These are phyloP conservation scores for Drosophila longiperda DNA, from an alignment of 2,888 invertebrate species.

Conservation along the genomic window DNA sequence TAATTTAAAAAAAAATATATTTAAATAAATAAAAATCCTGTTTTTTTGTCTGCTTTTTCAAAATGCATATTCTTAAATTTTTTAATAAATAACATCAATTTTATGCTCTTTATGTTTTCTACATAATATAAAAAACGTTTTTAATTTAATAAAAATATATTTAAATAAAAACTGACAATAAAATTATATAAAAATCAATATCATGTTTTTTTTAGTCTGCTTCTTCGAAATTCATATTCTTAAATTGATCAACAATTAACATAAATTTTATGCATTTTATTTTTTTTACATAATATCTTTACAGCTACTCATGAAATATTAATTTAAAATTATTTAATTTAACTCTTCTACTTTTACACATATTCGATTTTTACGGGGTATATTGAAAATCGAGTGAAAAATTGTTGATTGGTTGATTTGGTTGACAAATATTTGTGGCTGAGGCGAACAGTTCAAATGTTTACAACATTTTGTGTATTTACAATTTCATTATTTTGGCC, in stretches of 20 bases:
- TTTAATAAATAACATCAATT: not conserved
- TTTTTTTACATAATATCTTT: not conserved
- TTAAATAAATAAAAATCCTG: not conserved
- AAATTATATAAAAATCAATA: not conserved
- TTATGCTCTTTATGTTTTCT: not conserved
- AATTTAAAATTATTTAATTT: not conserved
- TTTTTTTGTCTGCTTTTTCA: not conserved
- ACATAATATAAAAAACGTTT: not conserved
- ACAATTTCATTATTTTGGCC: conserved; percentile 73
- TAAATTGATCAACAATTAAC: not conserved
- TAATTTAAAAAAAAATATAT: not conserved
- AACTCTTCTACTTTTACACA: not conserved
- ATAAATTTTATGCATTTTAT: not conserved
- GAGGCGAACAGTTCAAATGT: conserved; percentile 62
- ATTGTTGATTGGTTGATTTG: conserved; percentile 47
- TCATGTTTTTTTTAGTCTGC: not conserved
- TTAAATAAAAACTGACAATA: not conserved
- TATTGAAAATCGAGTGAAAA: conserved; percentile 14
- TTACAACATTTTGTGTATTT: conserved; percentile 68
- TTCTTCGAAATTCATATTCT: not conserved
- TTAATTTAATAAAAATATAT: not conserved
- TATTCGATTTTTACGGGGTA: conserved; percentile 7
- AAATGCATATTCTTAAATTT: not conserved
- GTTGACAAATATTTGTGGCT: conserved; percentile 64
- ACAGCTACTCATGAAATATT: not conserved